These are phyloP conservation scores for Lomographa bimaculata DNA, from an alignment of 2,888 invertebrate genomes.

Conservation along the genomic window DNA sequence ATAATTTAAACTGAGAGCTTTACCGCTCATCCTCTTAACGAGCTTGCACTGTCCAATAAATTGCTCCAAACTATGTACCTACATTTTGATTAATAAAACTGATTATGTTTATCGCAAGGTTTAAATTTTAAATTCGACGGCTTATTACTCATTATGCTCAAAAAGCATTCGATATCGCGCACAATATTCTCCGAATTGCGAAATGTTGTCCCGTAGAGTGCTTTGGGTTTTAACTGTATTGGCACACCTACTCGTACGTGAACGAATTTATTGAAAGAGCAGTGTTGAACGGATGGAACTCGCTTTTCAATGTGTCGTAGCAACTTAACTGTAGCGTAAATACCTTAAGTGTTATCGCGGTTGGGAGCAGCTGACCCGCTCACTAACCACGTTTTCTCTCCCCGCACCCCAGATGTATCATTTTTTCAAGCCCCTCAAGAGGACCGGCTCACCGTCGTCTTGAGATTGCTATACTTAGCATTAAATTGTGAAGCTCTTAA, in stretches of 20 bases:
- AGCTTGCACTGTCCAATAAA: slow-evolving; percentile 67
- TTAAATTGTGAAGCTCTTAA: slow-evolving; percentile 78
- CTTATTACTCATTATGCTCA: slow-evolving; percentile 53
- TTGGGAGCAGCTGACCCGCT: slow-evolving; percentile 68
- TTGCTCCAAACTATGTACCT: slow-evolving; percentile 58
- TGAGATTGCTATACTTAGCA: slow-evolving; percentile 79
- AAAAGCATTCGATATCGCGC: slow-evolving; percentile 48
- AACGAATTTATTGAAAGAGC: neutral
- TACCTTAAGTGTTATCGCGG: slow-evolving; percentile 62
- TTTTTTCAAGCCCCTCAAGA: slow-evolving; percentile 73
- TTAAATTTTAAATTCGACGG: slow-evolving; percentile 56
- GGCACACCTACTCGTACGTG: slow-evolving; percentile 14
- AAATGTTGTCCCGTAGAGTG: slow-evolving; percentile 34
- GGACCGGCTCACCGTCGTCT: slow-evolving; percentile 59
- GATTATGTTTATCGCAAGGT: slow-evolving; percentile 59
- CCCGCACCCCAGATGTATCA: slow-evolving; percentile 59
- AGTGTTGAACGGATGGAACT: slow-evolving; percentile 34
- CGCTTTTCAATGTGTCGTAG: slow-evolving; percentile 46
- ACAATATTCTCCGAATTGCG: slow-evolving; percentile 34
- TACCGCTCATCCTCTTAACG: slow-evolving; percentile 68
- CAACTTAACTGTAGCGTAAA: slow-evolving; percentile 42
- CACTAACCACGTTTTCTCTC: slow-evolving; percentile 61
- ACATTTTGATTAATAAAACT: slow-evolving; percentile 69
- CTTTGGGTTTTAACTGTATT: slow-evolving; percentile 19
- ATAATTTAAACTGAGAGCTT: slow-evolving; percentile 65